Evolutionary conservation across 2,113 vertebrate genomes (phyloP).

Genomic region (Crotalus viridis): DNA sequence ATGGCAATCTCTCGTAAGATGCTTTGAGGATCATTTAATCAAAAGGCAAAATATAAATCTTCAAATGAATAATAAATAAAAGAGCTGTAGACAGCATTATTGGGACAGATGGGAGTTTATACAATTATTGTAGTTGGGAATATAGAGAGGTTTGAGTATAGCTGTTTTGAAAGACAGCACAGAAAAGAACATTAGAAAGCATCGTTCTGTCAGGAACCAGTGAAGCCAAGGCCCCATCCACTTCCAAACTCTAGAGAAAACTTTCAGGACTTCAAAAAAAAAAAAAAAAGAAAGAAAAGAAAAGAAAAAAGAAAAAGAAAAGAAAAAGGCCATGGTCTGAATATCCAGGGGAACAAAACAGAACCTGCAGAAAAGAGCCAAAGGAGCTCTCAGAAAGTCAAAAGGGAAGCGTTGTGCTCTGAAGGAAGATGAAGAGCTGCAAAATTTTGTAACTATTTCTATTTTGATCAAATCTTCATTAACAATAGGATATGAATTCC

Average conservation of each 20-base stretch:
- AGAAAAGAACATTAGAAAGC: neutral
- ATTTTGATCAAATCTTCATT: neutral
- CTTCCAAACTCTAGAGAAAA: neutral
- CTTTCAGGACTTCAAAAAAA: neutral
- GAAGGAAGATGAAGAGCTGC: neutral
- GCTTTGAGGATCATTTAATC: neutral
- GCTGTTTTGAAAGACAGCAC: neutral
- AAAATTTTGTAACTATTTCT: neutral
- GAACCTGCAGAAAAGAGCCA: neutral
- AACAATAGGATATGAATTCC: neutral
- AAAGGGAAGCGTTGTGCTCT: neutral
- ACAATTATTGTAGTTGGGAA: neutral
- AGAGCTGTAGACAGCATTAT: neutral
- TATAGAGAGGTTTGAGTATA: neutral
- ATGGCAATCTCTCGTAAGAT: neutral
- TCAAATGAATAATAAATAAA: neutral
- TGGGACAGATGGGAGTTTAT: neutral
- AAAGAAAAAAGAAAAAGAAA: no score
- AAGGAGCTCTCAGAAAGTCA: neutral
- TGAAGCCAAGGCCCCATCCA: neutral
- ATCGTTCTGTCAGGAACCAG: neutral
- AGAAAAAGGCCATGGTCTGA: neutral
- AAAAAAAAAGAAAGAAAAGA: neutral
- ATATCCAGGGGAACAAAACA: neutral
- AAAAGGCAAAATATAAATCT: neutral